Evolutionary conservation across 2,797 vertebrate genomes (phyloP).

Genomic region (Paramormyrops hopkinsi): DNA sequence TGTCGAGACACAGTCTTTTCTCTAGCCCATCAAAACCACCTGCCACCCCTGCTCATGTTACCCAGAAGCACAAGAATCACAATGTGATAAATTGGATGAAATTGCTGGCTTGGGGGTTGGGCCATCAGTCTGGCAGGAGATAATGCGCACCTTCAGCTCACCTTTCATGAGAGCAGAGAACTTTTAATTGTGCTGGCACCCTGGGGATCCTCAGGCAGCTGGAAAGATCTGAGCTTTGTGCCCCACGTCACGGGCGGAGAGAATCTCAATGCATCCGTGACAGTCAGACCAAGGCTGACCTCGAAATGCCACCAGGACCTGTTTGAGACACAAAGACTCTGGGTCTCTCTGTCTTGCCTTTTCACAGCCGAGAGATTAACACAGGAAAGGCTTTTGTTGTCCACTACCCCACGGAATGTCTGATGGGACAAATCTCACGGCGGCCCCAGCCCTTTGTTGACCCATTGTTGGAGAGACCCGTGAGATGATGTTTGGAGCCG

Average conservation of each 20-base stretch:
- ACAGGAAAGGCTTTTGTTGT: not conserved
- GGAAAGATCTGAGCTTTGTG: not conserved
- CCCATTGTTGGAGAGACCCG: not conserved
- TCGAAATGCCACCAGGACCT: not conserved
- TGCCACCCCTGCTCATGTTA: too few species aligned
- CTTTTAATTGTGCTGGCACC: conserved; percentile 8
- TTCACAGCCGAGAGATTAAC: conserved; percentile 9
- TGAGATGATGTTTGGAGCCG: not conserved
- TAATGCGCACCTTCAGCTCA: not conserved
- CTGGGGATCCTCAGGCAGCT: not conserved
- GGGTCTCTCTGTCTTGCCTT: not conserved
- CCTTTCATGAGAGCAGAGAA: conserved; percentile 10
- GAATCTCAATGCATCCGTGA: not conserved
- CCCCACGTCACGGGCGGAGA: not conserved
- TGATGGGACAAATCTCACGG: not conserved
- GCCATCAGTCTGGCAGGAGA: not conserved
- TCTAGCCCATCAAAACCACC: not conserved
- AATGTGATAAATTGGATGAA: conserved; percentile 1
- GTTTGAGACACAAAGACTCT: conserved; percentile 5
- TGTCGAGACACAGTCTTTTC: not conserved
- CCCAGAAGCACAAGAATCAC: not conserved
- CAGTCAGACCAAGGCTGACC: not conserved
- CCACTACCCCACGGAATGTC: not conserved
- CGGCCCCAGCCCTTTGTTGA: not conserved
- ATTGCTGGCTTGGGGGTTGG: conserved; percentile 7